Conservation (phyloP, 2,797 vertebrate species). For the Hydrolagus colliei region DNA sequence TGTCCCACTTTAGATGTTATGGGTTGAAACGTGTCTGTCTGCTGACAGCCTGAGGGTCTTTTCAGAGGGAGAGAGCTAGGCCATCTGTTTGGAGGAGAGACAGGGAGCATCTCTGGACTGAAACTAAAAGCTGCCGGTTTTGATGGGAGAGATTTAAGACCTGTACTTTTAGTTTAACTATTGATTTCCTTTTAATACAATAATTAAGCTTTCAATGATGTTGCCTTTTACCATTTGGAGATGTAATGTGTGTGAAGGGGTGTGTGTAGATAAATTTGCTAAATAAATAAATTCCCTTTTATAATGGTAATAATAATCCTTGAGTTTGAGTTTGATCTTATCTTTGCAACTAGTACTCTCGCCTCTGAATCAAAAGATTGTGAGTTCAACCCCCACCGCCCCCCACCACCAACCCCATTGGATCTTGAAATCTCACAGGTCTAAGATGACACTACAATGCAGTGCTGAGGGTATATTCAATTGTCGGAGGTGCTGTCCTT, state of each 20-base stretch:
- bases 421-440: no score
- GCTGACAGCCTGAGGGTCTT: not conserved
- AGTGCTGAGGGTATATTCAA: no score
- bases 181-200: not conserved
- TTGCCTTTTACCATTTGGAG: not conserved
- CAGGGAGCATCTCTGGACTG: not conserved
- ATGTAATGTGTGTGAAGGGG: not conserved
- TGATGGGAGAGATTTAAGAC: not conserved
- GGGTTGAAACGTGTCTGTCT: constrained; percentile 13
- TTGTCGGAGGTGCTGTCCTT: no score
- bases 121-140: not conserved
- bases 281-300: no score
- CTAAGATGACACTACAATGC: no score
- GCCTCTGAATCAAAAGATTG: no score
- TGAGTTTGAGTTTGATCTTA: no score
- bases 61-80: constrained; percentile 1
- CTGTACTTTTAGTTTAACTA: not conserved
- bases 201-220: not conserved
- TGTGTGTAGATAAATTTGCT: no score
- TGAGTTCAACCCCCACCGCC: no score
- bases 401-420: no score
- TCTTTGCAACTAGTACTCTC: no score
- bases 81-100: constrained; percentile 4
- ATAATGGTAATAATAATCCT: no score
- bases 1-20: constrained; percentile 8